A percentile compares a stretch with the other conserved stretches of the same genome.
Evolutionary conservation across 2,797 vertebrate genomes (phyloP).

Genomic region (Prionace glauca): DNA sequence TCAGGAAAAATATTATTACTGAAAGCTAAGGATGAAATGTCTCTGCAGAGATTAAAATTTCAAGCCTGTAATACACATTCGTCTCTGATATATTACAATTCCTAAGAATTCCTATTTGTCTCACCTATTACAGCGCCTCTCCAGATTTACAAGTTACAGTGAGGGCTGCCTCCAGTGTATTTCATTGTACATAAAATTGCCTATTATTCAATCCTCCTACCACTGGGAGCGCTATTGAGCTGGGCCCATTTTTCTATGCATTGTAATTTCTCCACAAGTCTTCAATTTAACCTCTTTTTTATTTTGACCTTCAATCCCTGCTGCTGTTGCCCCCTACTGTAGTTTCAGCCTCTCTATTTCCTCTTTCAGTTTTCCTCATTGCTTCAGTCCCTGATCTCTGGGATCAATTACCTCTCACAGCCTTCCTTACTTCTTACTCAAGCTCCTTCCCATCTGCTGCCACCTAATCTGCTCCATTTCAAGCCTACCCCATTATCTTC

Average conservation of each 20-base stretch:
- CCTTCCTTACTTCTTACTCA: background rate
- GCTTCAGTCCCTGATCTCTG: background rate
- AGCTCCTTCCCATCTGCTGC: background rate
- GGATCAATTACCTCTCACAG: background rate
- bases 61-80: background rate
- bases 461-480: background rate
- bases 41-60: background rate
- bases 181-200: background rate
- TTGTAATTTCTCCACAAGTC: background rate
- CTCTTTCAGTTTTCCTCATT: background rate
- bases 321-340: background rate
- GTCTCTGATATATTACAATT: background rate
- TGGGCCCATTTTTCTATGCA: background rate
- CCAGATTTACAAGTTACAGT: background rate
- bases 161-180: background rate
- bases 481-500: background rate
- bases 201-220: background rate
- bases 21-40: background rate
- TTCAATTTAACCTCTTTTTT: background rate
- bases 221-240: background rate
- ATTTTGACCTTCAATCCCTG: background rate
- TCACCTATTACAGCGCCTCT: background rate
- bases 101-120: background rate
- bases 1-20: background rate
- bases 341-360: background rate